A percentile compares a stretch with the other conserved stretches of the same genome.
Conservation (phyloP, 2,113 vertebrate species). For the Podiceps cristatus region DNA sequence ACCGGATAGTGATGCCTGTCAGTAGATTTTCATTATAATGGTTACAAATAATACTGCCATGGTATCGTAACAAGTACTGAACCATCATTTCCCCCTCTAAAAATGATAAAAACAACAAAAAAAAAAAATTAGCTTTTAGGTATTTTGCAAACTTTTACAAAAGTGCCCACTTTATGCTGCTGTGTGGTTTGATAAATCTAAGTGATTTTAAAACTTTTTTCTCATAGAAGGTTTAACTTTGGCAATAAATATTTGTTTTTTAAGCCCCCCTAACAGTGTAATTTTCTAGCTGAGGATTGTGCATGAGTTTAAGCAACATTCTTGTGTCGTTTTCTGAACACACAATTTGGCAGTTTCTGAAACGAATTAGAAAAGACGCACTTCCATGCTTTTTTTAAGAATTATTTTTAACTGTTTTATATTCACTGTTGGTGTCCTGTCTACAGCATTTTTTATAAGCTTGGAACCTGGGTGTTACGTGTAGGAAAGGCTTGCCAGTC, state of each 20-base stretch:
- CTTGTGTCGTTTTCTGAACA: conserved; percentile 72
- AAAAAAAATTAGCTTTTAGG: conserved; percentile 77
- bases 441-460: conserved; percentile 77
- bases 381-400: conserved; percentile 79
- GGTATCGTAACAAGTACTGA: conserved; percentile 69
- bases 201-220: conserved; percentile 84
- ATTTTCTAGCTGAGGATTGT: conserved; percentile 80
- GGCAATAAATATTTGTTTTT: conserved; percentile 83
- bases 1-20: conserved; percentile 56
- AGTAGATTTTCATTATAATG: conserved; percentile 36
- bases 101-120: conserved; percentile 31
- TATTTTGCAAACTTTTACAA: conserved; percentile 81
- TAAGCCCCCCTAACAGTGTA: conserved; percentile 62
- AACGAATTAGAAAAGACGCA: conserved; percentile 72
- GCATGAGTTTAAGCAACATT: conserved; percentile 77
- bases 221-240: conserved; percentile 80
- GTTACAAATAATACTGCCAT: conserved; percentile 74
- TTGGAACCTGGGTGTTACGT: conserved; percentile 74
- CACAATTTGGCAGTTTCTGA: conserved; percentile 75
- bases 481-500: conserved; percentile 63
- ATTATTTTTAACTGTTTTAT: conserved; percentile 82
- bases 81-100: conserved; percentile 63
- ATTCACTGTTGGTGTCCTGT: conserved; percentile 77
- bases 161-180: conserved; percentile 87
- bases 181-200: conserved; percentile 82